A percentile compares a stretch with the other conserved stretches of the same genome.
Evolutionary conservation across 1,140 invertebrate species (phyloP).

Genomic region (Papilio dardanus): DNA sequence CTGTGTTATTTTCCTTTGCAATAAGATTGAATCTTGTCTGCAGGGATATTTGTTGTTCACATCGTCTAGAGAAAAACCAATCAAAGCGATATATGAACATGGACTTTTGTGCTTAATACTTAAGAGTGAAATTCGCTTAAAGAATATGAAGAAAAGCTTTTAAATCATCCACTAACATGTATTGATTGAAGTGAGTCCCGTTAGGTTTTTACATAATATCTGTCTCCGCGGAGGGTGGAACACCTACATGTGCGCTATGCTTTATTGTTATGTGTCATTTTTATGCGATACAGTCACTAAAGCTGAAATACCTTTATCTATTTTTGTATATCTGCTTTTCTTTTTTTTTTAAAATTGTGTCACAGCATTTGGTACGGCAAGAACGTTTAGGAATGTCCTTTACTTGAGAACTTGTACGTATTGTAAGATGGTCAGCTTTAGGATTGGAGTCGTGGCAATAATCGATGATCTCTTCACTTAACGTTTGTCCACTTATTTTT

Average conservation of each 20-base stretch:
- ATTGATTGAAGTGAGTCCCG: slow-evolving; percentile 80
- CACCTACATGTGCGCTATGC: slow-evolving; percentile 51
- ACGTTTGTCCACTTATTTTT: too few relatives aligned
- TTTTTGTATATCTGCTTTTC: neutral
- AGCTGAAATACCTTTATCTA: slow-evolving; percentile 13
- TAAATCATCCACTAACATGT: slow-evolving; percentile 78
- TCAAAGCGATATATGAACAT: slow-evolving; percentile 40
- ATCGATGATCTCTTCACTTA: too few relatives aligned
- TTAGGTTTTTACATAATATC: slow-evolving; percentile 81
- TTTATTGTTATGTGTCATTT: slow-evolving; percentile 52
- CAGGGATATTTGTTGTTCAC: slow-evolving; percentile 69
- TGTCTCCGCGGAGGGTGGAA: slow-evolving; percentile 70
- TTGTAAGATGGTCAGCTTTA: neutral
- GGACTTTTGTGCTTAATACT: slow-evolving; percentile 41
- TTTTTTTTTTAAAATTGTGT: neutral
- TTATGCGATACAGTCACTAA: slow-evolving; percentile 45
- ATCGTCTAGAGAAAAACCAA: slow-evolving; percentile 61
- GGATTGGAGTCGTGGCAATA: too few relatives aligned
- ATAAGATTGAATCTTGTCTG: slow-evolving; percentile 64
- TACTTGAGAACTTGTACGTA: too few relatives aligned
- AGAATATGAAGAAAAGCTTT: slow-evolving; percentile 66
- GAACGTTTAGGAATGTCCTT: neutral
- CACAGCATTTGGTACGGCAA: neutral
- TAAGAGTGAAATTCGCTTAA: slow-evolving; percentile 51
- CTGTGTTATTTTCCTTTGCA: slow-evolving; percentile 52